These are phyloP conservation scores for Brenthis hecate DNA, from an alignment of 2,888 invertebrate genomes.

Conservation along the genomic window DNA sequence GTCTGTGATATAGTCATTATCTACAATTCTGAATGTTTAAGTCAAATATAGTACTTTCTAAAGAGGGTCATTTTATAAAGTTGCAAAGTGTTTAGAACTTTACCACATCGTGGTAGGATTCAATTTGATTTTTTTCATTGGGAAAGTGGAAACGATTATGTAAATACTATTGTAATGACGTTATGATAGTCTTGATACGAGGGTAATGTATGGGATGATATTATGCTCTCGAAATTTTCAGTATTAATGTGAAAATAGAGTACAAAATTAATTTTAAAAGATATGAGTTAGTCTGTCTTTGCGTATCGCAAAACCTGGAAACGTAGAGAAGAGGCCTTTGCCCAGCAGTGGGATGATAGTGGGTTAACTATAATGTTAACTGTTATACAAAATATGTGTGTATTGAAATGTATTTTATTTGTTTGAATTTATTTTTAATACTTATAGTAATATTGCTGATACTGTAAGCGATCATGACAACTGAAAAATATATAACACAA, in stretches of 20 bases:
- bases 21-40: conserved; percentile 33
- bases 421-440: no score
- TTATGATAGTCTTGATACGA: conserved; percentile 27
- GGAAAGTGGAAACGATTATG: conserved; percentile 35
- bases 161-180: conserved; percentile 40
- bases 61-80: neutral
- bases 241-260: neutral
- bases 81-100: neutral
- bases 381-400: no score
- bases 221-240: neutral
- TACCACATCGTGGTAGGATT: conserved; percentile 1
- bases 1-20: conserved; percentile 34
- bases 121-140: neutral
- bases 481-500: no score
- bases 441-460: no score
- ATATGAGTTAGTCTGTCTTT: no score
- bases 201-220: neutral
- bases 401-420: no score
- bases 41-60: conserved; percentile 15
- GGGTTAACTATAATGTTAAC: no score
- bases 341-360: no score
- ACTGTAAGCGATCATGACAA: no score
- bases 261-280: neutral
- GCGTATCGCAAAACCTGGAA: no score
- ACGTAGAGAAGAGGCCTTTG: no score